These are phyloP conservation scores for Macroglossus sobrinus DNA, from an alignment of 2,113 vertebrate genomes.

Conservation along the genomic window DNA sequence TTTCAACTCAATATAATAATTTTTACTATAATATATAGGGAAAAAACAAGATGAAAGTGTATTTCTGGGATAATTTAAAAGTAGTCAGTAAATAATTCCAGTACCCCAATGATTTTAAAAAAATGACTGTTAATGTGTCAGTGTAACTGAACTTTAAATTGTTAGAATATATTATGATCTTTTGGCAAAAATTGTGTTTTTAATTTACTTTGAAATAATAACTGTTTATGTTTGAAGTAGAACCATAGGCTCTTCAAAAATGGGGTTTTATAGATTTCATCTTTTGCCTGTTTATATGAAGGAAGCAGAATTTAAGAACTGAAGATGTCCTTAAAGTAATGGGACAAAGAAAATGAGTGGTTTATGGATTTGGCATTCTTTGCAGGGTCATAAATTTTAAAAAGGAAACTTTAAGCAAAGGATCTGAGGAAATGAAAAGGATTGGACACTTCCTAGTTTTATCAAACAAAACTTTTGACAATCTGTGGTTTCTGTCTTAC, in stretches of 20 bases:
- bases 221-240: neutral
- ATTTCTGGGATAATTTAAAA: neutral
- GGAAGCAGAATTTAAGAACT: neutral
- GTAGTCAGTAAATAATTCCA: neutral
- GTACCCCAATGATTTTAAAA: neutral
- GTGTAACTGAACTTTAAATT: conserved; percentile 16
- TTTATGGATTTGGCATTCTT: neutral
- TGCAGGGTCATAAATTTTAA: neutral
- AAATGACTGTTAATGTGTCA: neutral
- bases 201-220: neutral
- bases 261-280: neutral
- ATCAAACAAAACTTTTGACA: neutral
- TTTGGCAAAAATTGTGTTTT: neutral
- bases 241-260: neutral
- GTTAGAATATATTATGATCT: neutral
- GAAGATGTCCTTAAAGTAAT: neutral
- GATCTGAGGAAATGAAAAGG: neutral
- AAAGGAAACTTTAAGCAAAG: neutral
- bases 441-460: neutral
- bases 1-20: neutral
- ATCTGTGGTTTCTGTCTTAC: neutral
- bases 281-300: neutral
- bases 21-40: neutral
- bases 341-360: neutral
- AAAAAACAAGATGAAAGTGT: neutral